These are phyloP conservation scores for Andricus quercusramuli DNA, from an alignment of 2,888 invertebrate genomes.

Conservation along the genomic window DNA sequence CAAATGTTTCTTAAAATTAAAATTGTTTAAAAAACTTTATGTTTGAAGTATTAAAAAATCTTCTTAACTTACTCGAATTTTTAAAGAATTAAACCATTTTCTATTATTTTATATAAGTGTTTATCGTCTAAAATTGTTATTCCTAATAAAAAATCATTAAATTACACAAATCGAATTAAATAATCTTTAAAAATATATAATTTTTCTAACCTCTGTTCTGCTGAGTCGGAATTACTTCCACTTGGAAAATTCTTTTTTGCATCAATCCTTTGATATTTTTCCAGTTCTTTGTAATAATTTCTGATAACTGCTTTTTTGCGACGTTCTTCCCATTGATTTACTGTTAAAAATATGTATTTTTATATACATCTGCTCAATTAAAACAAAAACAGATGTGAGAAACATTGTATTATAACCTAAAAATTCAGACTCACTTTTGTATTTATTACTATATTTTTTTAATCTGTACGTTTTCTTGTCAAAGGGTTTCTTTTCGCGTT, in stretches of 20 bases:
- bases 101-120: too few relatives aligned
- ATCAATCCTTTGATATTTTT: slow-evolving; percentile 12
- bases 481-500: slow-evolving; percentile 81
- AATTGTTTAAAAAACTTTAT: too few relatives aligned
- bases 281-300: slow-evolving; percentile 16
- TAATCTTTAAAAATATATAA: slow-evolving; percentile 2
- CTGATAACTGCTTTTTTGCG: slow-evolving; percentile 79
- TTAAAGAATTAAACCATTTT: too few relatives aligned
- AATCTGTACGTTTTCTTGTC: slow-evolving; percentile 85
- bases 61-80: too few relatives aligned
- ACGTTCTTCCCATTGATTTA: slow-evolving; percentile 85
- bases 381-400: neutral
- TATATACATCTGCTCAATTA: too few relatives aligned
- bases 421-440: slow-evolving; percentile 78
- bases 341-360: slow-evolving; percentile 57
- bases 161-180: neutral
- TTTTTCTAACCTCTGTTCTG: slow-evolving; percentile 47
- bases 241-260: neutral
- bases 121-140: too few relatives aligned
- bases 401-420: slow-evolving; percentile 39
- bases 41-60: too few relatives aligned
- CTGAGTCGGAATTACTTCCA: slow-evolving; percentile 47
- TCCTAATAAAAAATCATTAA: too few relatives aligned
- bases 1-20: too few relatives aligned
- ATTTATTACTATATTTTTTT: slow-evolving; percentile 86